Percentiles rank a stretch among this genome's conserved stretches.
These are phyloP conservation scores for Agriotes lineatus DNA, from an alignment of 2,888 invertebrate species.

Conservation along the genomic window DNA sequence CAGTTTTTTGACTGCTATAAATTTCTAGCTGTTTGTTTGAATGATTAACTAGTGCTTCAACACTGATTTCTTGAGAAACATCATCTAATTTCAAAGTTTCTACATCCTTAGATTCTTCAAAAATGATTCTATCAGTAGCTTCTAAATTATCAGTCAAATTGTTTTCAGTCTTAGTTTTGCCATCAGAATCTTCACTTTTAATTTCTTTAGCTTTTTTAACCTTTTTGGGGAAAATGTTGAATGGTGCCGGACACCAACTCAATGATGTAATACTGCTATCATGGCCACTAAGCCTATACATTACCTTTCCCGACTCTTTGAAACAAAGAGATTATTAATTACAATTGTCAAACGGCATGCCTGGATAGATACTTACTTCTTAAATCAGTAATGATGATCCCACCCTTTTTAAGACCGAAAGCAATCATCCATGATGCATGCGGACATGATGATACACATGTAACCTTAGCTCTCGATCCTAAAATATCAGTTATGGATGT, in stretches of 20 bases:
- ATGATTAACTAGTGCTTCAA: too few species aligned
- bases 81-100: too few species aligned
- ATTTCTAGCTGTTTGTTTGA: too few species aligned
- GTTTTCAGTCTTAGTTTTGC: not conserved
- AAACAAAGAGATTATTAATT: too few species aligned
- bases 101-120: too few species aligned
- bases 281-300: conserved; percentile 80
- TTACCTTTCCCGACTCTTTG: conserved; percentile 70
- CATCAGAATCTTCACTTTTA: conserved; percentile 14
- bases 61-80: too few species aligned
- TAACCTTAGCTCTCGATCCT: conserved; percentile 67
- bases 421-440: conserved; percentile 70
- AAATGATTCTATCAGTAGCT: too few species aligned
- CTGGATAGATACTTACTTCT: conserved; percentile 64
- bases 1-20: too few species aligned
- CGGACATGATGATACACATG: conserved; percentile 71
- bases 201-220: conserved; percentile 53
- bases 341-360: too few species aligned
- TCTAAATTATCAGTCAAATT: too few species aligned
- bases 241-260: conserved; percentile 79
- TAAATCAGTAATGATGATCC: conserved; percentile 67
- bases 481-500: conserved; percentile 61
- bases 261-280: conserved; percentile 76
- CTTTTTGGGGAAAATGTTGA: conserved; percentile 69
- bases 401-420: conserved; percentile 70